A percentile compares a stretch with the other conserved stretches of the same genome.
Conservation (phyloP, 2,113 vertebrate species). For the Nerophis ophidion region DNA sequence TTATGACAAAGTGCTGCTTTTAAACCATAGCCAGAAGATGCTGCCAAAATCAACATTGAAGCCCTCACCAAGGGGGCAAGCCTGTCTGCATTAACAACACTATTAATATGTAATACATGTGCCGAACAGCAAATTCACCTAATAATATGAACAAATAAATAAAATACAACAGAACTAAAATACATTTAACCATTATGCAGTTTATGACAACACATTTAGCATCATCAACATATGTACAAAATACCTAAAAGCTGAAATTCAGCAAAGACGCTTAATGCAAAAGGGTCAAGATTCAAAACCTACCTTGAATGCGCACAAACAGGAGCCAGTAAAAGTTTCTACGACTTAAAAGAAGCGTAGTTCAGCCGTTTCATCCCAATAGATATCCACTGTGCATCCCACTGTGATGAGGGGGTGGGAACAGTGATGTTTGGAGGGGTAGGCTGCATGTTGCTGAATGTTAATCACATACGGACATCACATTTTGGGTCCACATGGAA, state of each 20-base stretch:
- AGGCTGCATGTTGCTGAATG: conserved; percentile 12
- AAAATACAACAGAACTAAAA: neutral
- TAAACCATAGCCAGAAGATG: conserved; percentile 41
- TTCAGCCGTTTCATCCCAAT: neutral
- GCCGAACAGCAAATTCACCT: neutral
- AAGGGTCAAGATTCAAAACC: neutral
- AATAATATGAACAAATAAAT: too few relatives aligned
- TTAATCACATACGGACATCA: conserved; percentile 26
- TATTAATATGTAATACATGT: neutral
- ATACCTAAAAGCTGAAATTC: too few relatives aligned
- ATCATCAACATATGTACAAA: too few relatives aligned
- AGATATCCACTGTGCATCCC: conserved; percentile 19
- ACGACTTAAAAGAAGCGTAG: neutral
- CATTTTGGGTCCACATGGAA: conserved; percentile 9
- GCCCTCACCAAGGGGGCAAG: neutral
- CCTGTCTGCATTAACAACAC: neutral
- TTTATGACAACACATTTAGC: too few relatives aligned
- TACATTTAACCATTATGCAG: too few relatives aligned
- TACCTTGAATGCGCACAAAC: neutral
- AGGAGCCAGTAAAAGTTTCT: neutral
- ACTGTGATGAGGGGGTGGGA: conserved; percentile 17
- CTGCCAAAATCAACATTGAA: conserved; percentile 3
- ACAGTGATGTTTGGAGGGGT: neutral
- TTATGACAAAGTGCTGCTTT: neutral
- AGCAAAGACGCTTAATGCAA: neutral